A percentile compares a stretch with the other conserved stretches of the same genome.
Conservation (phyloP, 2,888 invertebrate species). For the Dione juno region DNA sequence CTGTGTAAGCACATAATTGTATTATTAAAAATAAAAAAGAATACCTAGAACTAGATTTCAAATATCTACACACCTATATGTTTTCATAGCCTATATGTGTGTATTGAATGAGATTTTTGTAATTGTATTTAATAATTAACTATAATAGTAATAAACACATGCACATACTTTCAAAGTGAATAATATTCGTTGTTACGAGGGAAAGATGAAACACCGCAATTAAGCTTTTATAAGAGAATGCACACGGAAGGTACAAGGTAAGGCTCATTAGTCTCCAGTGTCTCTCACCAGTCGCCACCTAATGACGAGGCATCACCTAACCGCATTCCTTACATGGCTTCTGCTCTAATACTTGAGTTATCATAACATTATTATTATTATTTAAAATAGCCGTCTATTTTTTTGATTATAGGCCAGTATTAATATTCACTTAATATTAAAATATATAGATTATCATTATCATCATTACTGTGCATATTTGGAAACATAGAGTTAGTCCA, state of each 20-base stretch:
- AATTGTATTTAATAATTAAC: too few relatives aligned
- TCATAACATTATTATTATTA: conserved; percentile 28
- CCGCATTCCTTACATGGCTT: conserved; percentile 46
- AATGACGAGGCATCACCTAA: conserved; percentile 45
- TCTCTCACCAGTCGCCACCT: conserved; percentile 43
- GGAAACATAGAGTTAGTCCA: too few relatives aligned
- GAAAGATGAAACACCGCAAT: conserved; percentile 42
- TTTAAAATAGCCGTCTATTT: conserved; percentile 4
- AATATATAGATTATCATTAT: too few relatives aligned
- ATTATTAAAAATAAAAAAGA: too few relatives aligned
- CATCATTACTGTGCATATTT: too few relatives aligned
- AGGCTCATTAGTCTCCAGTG: conserved; percentile 44
- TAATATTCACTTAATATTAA: too few relatives aligned
- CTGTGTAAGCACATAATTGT: too few relatives aligned
- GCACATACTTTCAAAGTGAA: too few relatives aligned
- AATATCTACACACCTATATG: not conserved
- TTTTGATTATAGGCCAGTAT: not conserved
- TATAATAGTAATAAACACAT: not conserved
- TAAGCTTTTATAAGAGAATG: conserved; percentile 43
- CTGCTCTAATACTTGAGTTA: conserved; percentile 36
- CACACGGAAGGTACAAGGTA: conserved; percentile 49
- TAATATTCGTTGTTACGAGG: conserved; percentile 20
- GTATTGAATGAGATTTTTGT: not conserved
- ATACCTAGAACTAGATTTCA: too few relatives aligned
- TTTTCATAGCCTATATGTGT: not conserved